These are phyloP conservation scores for Apocrypta bakeri DNA, from an alignment of 1,140 invertebrate genomes.

Conservation along the genomic window DNA sequence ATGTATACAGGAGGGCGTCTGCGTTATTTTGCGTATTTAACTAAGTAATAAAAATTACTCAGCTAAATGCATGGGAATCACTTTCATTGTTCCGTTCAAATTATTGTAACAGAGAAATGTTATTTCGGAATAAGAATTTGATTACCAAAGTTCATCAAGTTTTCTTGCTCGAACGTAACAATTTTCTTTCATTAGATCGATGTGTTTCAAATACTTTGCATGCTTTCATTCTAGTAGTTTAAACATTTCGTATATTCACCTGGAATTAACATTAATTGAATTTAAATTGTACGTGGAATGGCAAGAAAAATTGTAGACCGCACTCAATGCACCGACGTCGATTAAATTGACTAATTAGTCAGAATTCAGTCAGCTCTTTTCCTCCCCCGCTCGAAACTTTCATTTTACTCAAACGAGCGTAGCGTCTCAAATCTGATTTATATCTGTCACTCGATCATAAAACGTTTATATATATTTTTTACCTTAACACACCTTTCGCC, in stretches of 20 bases:
- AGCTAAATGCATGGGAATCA: too few relatives aligned
- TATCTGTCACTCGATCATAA: too few relatives aligned
- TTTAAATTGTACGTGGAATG: too few relatives aligned
- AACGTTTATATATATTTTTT: too few relatives aligned
- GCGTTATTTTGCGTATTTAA: too few relatives aligned
- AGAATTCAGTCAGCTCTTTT: neutral
- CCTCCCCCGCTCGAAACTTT: too few relatives aligned
- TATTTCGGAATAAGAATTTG: neutral
- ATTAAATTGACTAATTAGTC: neutral
- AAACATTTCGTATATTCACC: neutral
- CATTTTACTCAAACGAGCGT: too few relatives aligned
- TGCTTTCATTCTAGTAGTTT: neutral
- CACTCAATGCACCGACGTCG: neutral
- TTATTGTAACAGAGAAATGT: neutral
- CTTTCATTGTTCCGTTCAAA: too few relatives aligned
- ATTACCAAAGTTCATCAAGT: neutral
- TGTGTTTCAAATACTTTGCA: neutral
- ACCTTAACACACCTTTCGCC: too few relatives aligned
- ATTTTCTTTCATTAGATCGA: neutral
- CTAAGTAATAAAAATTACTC: too few relatives aligned
- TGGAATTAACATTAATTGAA: neutral
- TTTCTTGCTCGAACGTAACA: neutral
- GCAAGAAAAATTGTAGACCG: neutral
- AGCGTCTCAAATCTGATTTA: too few relatives aligned
- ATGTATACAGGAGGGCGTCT: too few relatives aligned